Conservation (phyloP, 2,888 invertebrate species). For the Drosophila nigritarsus region DNA sequence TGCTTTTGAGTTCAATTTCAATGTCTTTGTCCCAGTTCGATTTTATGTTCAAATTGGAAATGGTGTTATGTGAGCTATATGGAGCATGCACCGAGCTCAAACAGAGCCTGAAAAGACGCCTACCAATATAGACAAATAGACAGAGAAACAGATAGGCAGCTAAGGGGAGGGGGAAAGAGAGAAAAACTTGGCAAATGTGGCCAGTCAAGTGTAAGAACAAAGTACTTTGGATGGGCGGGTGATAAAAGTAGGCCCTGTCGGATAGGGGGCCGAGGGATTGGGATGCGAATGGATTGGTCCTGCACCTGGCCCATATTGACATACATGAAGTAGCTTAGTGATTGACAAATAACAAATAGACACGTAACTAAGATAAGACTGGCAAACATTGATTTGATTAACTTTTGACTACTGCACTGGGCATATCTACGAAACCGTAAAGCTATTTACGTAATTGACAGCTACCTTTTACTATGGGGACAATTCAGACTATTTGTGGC, state of each 20-base stretch:
- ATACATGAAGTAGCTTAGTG: constrained; percentile 70
- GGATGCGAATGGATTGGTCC: not conserved
- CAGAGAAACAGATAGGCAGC: not conserved
- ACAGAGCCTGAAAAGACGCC: constrained; percentile 21
- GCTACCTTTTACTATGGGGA: constrained; percentile 1
- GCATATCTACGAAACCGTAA: constrained; percentile 21
- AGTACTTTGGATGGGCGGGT: constrained; percentile 27
- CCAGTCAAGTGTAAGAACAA: constrained; percentile 73
- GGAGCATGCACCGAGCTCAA: constrained; percentile 50
- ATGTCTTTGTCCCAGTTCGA: constrained; percentile 69
- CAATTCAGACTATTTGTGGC: not conserved
- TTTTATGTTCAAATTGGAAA: constrained; percentile 73
- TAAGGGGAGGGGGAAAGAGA: not conserved
- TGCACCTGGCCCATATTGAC: constrained; percentile 44
- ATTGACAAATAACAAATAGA: constrained; percentile 77
- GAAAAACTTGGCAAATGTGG: constrained; percentile 41
- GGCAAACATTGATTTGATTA: constrained; percentile 74
- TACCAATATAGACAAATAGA: not conserved
- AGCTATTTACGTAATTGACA: constrained; percentile 52
- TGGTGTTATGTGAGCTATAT: constrained; percentile 71
- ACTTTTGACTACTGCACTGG: constrained; percentile 65
- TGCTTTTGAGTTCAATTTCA: constrained; percentile 64
- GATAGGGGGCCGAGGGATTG: not conserved
- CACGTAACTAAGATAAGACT: constrained; percentile 66
- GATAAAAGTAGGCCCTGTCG: not conserved